These are phyloP conservation scores for Athene noctua DNA, from an alignment of 2,113 vertebrate species.

Conservation along the genomic window DNA sequence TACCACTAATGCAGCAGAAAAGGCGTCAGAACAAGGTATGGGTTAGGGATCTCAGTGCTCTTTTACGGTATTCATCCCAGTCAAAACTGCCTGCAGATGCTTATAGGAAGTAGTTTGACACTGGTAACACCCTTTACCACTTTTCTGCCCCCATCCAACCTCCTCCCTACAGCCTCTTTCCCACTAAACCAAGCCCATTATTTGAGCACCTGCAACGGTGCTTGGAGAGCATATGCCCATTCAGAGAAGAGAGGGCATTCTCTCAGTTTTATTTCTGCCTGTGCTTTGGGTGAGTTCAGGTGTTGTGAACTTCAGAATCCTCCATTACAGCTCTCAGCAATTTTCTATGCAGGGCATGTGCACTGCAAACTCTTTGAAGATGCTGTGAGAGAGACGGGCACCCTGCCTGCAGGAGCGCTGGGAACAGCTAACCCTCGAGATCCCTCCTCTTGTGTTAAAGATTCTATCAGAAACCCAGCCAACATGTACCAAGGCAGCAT, in stretches of 20 bases:
- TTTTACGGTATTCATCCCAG: not conserved
- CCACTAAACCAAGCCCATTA: not conserved
- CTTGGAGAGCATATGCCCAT: not conserved
- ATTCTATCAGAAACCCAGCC: not conserved
- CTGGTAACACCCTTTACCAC: not conserved
- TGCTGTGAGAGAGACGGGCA: not conserved
- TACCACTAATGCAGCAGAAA: not conserved
- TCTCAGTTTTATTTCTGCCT: not conserved
- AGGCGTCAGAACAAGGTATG: constrained; percentile 4
- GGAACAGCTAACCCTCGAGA: not conserved
- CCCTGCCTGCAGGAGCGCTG: not conserved
- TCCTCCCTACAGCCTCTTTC: not conserved
- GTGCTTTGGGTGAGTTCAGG: not conserved
- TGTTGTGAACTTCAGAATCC: not conserved
- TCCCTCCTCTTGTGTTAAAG: not conserved
- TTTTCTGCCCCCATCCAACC: not conserved
- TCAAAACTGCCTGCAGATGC: not conserved
- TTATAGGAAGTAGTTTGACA: not conserved
- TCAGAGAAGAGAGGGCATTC: not conserved
- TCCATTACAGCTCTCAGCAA: not conserved
- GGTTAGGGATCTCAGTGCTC: not conserved
- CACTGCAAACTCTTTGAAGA: not conserved
- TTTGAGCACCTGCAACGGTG: rapidly evolving
- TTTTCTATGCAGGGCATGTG: not conserved
- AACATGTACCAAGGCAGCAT: not conserved